Conservation (phyloP, 2,113 vertebrate species). For the Elephas maximus region DNA sequence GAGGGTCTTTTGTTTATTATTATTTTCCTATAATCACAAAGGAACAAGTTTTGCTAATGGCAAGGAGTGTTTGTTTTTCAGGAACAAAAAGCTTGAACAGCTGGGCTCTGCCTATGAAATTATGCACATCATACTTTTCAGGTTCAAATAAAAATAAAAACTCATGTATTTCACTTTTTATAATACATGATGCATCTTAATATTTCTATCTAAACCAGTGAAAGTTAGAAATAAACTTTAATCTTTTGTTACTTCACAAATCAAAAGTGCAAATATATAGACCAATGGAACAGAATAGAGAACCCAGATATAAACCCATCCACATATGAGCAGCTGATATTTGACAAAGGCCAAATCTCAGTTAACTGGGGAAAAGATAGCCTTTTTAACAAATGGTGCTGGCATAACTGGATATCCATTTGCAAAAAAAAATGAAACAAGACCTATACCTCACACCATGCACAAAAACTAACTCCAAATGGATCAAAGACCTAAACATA, state of each 20-base stretch:
- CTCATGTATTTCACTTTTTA: slow-evolving; percentile 69
- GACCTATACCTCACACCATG: no score
- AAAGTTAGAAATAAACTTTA: slow-evolving; percentile 82
- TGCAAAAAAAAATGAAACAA: no score
- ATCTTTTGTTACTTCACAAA: slow-evolving; percentile 81
- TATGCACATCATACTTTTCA: slow-evolving; percentile 58
- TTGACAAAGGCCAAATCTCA: no score
- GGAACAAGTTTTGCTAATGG: not conserved
- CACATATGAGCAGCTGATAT: no score
- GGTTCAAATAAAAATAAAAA: slow-evolving; percentile 74
- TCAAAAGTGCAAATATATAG: slow-evolving; percentile 84
- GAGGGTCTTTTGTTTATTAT: not conserved
- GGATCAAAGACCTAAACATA: no score
- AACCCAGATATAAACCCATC: no score
- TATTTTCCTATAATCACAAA: not conserved
- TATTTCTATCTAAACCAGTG: slow-evolving; percentile 82
- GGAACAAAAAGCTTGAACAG: not conserved
- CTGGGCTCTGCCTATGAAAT: slow-evolving; percentile 1
- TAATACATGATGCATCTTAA: slow-evolving; percentile 54
- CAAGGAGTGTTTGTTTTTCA: not conserved
- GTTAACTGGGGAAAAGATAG: no score
- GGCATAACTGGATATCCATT: no score
- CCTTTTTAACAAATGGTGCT: no score
- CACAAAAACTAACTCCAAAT: no score
- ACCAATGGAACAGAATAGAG: slow-evolving; percentile 21